Percentiles rank a stretch among this genome's conserved stretches.
phyloP scores from a whole-genome alignment of 2,797 vertebrate genomes.

The Falco rusticolus region DNA sequence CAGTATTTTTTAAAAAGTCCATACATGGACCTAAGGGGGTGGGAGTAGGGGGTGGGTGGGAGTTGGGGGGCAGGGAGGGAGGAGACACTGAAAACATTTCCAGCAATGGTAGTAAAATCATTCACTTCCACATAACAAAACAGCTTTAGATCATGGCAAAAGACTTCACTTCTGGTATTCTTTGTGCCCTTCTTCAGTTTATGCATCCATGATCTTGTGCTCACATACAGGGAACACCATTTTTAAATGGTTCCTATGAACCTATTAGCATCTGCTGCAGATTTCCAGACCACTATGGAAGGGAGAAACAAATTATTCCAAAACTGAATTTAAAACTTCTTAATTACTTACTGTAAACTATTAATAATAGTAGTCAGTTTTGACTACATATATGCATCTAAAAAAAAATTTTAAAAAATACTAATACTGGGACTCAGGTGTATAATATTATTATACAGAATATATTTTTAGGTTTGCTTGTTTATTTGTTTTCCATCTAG shows the following conservation, averaged over 20 bases:
- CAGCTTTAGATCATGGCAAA: background rate
- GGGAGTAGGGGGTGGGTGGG: no score
- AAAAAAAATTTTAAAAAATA: background rate
- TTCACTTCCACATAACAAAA: background rate
- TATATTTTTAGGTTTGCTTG: background rate
- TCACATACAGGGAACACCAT: accelerated
- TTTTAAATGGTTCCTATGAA: background rate
- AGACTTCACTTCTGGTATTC: background rate
- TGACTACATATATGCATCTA: background rate
- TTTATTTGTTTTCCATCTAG: background rate
- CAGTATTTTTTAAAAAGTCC: background rate
- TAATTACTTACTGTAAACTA: background rate
- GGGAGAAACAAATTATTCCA: background rate
- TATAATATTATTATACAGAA: background rate
- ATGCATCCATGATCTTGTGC: background rate
- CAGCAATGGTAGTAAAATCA: background rate
- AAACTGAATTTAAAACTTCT: background rate
- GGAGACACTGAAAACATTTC: background rate
- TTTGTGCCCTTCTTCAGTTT: background rate
- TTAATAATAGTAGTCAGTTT: background rate
- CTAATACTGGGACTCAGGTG: background rate
- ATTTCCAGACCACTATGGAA: background rate
- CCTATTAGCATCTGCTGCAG: background rate
- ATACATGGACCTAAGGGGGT: background rate
- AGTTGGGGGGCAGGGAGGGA: background rate